Conservation (phyloP, 92 coral and sea anemone species). For the Porites lobata region DNA sequence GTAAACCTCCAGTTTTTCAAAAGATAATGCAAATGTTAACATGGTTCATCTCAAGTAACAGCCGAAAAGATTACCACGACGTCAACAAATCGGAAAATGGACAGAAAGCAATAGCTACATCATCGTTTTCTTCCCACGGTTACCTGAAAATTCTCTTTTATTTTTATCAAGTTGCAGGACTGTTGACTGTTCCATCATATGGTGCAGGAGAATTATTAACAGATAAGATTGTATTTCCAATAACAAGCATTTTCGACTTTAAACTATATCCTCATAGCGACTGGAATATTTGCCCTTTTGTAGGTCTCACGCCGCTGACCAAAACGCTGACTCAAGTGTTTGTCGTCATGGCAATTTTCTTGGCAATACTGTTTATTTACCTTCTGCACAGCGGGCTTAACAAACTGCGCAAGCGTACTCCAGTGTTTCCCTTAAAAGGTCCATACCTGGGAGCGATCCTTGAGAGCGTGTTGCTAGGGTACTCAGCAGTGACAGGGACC, state of each 20-base stretch:
- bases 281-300: constrained; percentile 56
- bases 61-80: background rate
- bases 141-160: constrained; percentile 50
- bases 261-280: background rate
- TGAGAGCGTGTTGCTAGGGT: constrained; percentile 59
- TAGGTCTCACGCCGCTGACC: constrained; percentile 37
- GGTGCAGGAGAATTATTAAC: constrained; percentile 13
- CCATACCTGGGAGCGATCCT: constrained; percentile 71
- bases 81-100: background rate
- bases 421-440: constrained; percentile 34
- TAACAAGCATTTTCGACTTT: constrained; percentile 15
- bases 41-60: constrained; percentile 39
- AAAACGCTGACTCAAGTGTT: constrained; percentile 33
- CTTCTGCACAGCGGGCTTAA: constrained; percentile 46
- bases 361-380: constrained; percentile 27
- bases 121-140: constrained; percentile 1
- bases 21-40: constrained; percentile 12
- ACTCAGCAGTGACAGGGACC: constrained; percentile 41
- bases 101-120: background rate
- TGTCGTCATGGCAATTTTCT: background rate
- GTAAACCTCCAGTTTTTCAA: constrained; percentile 45
- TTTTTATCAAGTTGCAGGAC: constrained; percentile 49
- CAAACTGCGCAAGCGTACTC: constrained; percentile 22
- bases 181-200: constrained; percentile 27
- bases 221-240: constrained; percentile 19